phyloP scores from a whole-genome alignment of 2,888 invertebrate species.

The Bedellia somnulentella region DNA sequence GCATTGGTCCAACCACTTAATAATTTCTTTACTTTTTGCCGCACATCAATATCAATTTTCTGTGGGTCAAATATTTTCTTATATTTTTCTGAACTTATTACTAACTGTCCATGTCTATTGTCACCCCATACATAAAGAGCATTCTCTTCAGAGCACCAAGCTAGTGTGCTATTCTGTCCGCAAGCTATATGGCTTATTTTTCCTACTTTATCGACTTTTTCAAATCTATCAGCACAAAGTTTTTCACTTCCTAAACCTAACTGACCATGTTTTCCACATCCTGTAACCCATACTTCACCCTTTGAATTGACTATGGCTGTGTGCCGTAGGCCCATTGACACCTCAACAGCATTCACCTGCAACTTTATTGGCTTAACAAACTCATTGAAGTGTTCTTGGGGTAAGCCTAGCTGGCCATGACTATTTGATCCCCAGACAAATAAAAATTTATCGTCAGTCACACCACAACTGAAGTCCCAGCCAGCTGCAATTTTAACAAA shows the following conservation, averaged over 20 bases:
- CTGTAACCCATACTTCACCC: slow-evolving; percentile 65
- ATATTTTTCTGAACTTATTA: slow-evolving; percentile 55
- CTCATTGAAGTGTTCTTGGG: slow-evolving; percentile 43
- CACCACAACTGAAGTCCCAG: slow-evolving; percentile 81
- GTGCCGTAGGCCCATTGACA: slow-evolving; percentile 72
- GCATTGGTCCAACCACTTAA: slow-evolving; percentile 81
- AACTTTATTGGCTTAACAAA: slow-evolving; percentile 32
- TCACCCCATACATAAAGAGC: slow-evolving; percentile 78
- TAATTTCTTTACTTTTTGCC: slow-evolving; percentile 58
- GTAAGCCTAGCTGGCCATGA: slow-evolving; percentile 74
- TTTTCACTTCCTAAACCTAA: slow-evolving; percentile 58
- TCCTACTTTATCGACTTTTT: slow-evolving; percentile 55
- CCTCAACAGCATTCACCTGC: slow-evolving; percentile 51
- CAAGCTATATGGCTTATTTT: slow-evolving; percentile 68
- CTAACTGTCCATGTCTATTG: slow-evolving; percentile 80
- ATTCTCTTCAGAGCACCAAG: slow-evolving; percentile 53
- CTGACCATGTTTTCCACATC: slow-evolving; percentile 70
- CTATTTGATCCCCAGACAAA: slow-evolving; percentile 85
- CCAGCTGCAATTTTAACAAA: slow-evolving; percentile 71
- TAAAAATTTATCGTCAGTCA: slow-evolving; percentile 67
- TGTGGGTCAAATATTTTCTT: slow-evolving; percentile 52
- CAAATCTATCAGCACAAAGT: slow-evolving; percentile 35
- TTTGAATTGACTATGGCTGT: slow-evolving; percentile 65
- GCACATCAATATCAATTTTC: slow-evolving; percentile 57
- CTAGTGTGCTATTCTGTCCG: slow-evolving; percentile 80